phyloP scores from a whole-genome alignment of 1,140 invertebrate genomes.

The Aphelenchoides fujianensis region DNA sequence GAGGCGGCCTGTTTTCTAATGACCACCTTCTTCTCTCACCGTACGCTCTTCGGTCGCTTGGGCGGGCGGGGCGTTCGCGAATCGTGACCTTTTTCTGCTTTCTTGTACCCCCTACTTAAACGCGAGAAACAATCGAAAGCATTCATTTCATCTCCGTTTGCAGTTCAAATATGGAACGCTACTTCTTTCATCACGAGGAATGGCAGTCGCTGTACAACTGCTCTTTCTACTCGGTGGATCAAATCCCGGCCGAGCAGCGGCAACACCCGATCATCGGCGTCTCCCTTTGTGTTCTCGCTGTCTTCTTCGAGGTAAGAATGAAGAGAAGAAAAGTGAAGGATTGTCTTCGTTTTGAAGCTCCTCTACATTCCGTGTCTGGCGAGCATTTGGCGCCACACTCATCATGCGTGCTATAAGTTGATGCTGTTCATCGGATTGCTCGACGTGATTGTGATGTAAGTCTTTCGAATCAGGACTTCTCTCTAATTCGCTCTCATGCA shows the following conservation, averaged over 20 bases:
- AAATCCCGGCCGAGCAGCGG: conserved; percentile 13
- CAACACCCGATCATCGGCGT: conserved; percentile 3
- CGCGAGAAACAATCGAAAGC: no score
- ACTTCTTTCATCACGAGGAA: conserved; percentile 1
- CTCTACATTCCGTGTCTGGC: conserved; percentile 21
- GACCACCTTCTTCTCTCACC: no score
- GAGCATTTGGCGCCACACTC: background rate
- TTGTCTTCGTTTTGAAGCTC: conserved; percentile 3
- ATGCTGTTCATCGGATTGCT: conserved; percentile 19
- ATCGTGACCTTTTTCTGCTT: no score
- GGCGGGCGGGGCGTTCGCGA: no score
- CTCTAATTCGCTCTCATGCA: no score
- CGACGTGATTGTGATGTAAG: conserved; percentile 13
- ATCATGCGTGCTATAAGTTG: conserved; percentile 15
- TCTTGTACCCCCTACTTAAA: no score
- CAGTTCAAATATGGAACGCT: conserved; percentile 15
- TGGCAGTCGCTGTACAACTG: conserved; percentile 10
- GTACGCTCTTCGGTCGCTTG: no score
- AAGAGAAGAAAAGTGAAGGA: background rate
- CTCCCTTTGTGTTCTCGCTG: background rate
- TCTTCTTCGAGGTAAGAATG: conserved; percentile 17
- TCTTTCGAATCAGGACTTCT: no score
- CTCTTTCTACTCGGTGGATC: conserved; percentile 10
- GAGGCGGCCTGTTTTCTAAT: no score
- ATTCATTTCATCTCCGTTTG: no score